A percentile compares a stretch with the other conserved stretches of the same genome.
These are phyloP conservation scores for Varecia variegata DNA, from an alignment of 2,797 vertebrate genomes.

Conservation along the genomic window DNA sequence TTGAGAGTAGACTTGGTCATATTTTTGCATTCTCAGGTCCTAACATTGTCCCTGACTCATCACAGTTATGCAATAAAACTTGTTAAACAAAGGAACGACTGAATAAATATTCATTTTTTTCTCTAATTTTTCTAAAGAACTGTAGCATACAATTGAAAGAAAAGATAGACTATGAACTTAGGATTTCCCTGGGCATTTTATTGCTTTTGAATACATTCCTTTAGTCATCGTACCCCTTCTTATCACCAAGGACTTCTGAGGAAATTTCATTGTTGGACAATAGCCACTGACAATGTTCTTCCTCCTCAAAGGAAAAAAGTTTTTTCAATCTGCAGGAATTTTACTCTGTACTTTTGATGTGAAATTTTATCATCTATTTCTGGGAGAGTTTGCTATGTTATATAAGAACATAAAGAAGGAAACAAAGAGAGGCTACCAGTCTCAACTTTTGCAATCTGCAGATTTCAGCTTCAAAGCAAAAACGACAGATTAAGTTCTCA, in stretches of 20 bases:
- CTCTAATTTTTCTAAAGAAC: not conserved
- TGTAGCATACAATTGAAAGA: not conserved
- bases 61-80: not conserved
- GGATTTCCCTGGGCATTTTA: not conserved
- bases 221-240: not conserved
- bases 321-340: conserved; percentile 45
- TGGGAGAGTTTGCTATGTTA: conserved; percentile 53
- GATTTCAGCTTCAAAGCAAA: conserved; percentile 66
- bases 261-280: not conserved
- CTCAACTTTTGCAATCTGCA: conserved; percentile 51
- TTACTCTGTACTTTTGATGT: conserved; percentile 49
- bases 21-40: not conserved
- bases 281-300: not conserved
- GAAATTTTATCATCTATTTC: conserved; percentile 65
- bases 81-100: not conserved
- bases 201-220: not conserved
- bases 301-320: conserved; percentile 21
- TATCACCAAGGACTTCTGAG: not conserved
- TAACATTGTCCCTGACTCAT: not conserved
- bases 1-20: not conserved
- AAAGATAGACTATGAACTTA: not conserved
- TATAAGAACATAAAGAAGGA: conserved; percentile 62
- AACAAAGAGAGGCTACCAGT: conserved; percentile 13
- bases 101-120: not conserved
- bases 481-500: conserved; percentile 61